Evolutionary conservation across 2,888 invertebrate genomes (phyloP), one percentile per base, ranked within the genome.

Genomic region (Drosophila villosipedis): DNA sequence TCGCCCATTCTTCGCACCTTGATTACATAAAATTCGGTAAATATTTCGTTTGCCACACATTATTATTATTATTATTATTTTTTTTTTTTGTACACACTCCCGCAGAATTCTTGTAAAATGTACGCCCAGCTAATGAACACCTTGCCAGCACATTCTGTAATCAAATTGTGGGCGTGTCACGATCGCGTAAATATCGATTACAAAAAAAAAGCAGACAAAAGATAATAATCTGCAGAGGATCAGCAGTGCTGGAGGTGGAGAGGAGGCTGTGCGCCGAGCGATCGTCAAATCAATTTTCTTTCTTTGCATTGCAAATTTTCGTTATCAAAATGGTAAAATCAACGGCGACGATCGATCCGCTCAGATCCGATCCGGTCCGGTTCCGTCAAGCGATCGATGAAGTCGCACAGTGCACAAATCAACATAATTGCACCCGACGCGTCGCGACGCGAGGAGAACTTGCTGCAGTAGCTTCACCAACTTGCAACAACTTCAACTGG

Each of bases 231-330:
- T 67, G 66, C 31, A 55, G 12, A 47, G 74, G 85, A 82, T 88
- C 78, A 73, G 68, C 68, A 10, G 60, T 12, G 5, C 6, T 28
- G 50, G 19, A 12, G 37, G 5, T 35, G 47, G 28, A 58, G 63
- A 59, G 54, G 64, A 59, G 30, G 54, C 22, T 12, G 41, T 37
- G 55, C 30, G 39, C 2, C 47, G 50, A 47, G 62, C 78, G 84
- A 83, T 80, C 80, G 78, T 80, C 87, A 86, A 90, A 90, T 90
- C 87, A 90, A 87, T 87, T 87, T 85, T 78, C 80, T 75, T 89
- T 81, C 86, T 90, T 89, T 89, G 82, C 87, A 89, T 90, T 87
- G 89, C 91, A 83, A 82, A 90, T 89, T 87, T 82, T 66, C 39
- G 71, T 89, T 90, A 87, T 87, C 89, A 80, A 75, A 70, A 25